Base-by-base conservation (phyloP, 1,140 invertebrate species). In the Ylistrum balloti region DNA sequence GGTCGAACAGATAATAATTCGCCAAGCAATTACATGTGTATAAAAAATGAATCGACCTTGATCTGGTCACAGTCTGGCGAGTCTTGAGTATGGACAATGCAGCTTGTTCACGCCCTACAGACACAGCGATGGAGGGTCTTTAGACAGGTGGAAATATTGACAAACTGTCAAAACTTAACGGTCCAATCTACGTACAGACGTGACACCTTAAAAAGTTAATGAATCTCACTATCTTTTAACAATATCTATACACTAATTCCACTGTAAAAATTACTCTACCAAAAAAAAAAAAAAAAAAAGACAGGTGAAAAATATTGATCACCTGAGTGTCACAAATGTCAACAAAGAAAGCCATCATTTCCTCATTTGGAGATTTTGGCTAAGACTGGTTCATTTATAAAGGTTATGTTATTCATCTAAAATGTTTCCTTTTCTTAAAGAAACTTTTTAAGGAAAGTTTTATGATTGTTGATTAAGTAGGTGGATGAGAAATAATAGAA, bases 231-330 rank as follows among this genome's bases (percentile, higher is more conserved):
- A 74, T 74, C 56, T 5, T 0, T 74, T n/a, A 28, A 28, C 28
- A 74, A 74, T 9, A 74, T 74, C 56, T 74, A 74, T 28, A 28
- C 9, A 28, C 56, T n/a, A 74, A 74, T n/a, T 28, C 22, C 11
- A 20, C 11, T 17, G 45, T 17, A 17, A 48, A 48, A 48, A 48
- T 48, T 48, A 20, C 45, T 48, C 22, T 48, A 2, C 20, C 45
- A 48, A 48, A 48, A 20, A 48, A n/a, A n/a, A n/a, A n/a, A n/a
- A n/a, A n/a, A 2, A 13, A 48, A 7, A 11, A 22, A 28, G 56
- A 74, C 56, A 74, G 56, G 56, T 74, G 45, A 48, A 74, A 13
- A 74, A 74, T 74, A 74, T 74, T 74, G 56, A 74, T 74, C 56
- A 28, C n/a, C 20, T n/a, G 9, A 74, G 9, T 45, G 41, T 28